Evolutionary conservation across 1,140 invertebrate genomes (phyloP), one percentile per base, ranked within the genome.

Genomic region (Zaprionus gabonicus): DNA sequence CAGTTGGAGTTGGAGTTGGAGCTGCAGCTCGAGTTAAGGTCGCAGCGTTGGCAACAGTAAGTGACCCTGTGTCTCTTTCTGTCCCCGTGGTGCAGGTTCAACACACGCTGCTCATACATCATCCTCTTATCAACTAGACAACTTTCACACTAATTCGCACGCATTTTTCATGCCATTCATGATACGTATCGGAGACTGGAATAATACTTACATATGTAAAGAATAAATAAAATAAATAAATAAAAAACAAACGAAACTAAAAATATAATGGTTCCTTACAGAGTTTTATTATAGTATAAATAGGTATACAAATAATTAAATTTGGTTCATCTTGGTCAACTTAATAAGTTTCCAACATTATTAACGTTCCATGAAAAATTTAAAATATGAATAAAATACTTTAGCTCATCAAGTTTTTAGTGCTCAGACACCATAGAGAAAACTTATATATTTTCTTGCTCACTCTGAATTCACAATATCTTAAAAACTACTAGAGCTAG

Each of bases 51-150:
- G 13, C 44, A 49, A 27, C 17, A 57, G 46, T 49, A 53, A 44
- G 27, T 71, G 56, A 55, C 36, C 3, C 12, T 17, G n/a, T 13
- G 15, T 44, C 41, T 44, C 4, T 3, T 0, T 23, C 7, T 41
- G 38, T 57, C 46, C 57, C 51, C 51, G 28, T 46, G 66, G 57
- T 53, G 58, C 62, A 60, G 70, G 59, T 73, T 63, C 34, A 53
- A 64, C 64, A 63, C 36, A 4, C 36, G 28, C 28, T 27, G n/a
- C 13, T 46, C 62, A 80, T 87, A 76, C 68, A 78, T 87, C 84
- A 87, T 74, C 34, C 17, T 25, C 71, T 87, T 88, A 87, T 88
- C 83, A 87, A 78, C 73, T 78, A 82, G 80, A 88, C 77, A 81
- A 81, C 67, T 76, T 76, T 78, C 69, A 68, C 71, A 68, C 78